phyloP scores from a whole-genome alignment of 35 echinoderm and acorn worm genomes.

The Lytechinus variegatus region DNA sequence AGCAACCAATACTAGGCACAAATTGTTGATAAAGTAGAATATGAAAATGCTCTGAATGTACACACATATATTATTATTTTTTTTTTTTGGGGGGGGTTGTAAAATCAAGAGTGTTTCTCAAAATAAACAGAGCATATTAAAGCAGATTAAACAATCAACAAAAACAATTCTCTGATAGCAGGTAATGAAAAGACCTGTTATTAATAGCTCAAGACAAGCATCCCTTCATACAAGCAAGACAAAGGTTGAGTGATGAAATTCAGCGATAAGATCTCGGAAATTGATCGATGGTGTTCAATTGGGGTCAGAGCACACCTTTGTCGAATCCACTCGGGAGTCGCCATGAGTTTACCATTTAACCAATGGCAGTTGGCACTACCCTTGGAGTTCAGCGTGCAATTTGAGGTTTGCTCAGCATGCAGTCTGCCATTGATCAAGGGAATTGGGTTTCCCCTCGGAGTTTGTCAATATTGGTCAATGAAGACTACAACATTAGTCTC shows the following conservation, averaged over 20 bases:
- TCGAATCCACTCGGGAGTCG: not conserved
- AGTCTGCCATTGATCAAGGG: not conserved
- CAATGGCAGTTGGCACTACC: not conserved
- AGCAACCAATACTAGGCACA: too few species aligned
- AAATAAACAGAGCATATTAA: too few species aligned
- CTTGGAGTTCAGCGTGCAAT: not conserved
- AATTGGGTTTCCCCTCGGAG: not conserved
- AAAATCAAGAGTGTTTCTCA: too few species aligned
- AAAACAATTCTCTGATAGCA: too few species aligned
- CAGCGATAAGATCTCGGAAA: not conserved
- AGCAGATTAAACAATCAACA: too few species aligned
- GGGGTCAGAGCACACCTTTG: not conserved
- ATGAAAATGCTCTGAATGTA: too few species aligned
- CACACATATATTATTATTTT: too few species aligned
- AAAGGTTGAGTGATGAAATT: not conserved
- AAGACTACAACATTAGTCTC: not conserved
- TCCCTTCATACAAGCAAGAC: not conserved
- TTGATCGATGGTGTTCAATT: not conserved
- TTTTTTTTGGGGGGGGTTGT: too few species aligned
- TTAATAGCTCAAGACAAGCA: not conserved
- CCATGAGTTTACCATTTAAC: not conserved
- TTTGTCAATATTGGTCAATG: not conserved
- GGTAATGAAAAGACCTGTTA: too few species aligned
- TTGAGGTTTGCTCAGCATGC: not conserved
- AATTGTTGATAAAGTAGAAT: too few species aligned